Conservation (phyloP, 1,140 invertebrate species). For the Caenorhabditis latens region DNA sequence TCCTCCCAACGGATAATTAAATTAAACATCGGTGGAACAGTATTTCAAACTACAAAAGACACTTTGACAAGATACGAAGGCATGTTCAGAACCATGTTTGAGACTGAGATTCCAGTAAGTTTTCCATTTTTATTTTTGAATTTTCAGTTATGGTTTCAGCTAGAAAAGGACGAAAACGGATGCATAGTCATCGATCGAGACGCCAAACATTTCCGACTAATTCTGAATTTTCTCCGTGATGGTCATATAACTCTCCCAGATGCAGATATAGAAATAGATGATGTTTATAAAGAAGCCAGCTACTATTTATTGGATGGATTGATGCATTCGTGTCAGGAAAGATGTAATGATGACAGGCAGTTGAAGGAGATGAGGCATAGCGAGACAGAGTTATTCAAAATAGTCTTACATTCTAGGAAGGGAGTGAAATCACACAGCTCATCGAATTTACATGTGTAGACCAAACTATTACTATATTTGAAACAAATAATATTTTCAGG, state of each 20-base stretch:
- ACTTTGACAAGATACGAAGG: neutral
- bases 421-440: neutral
- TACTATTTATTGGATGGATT: slow-evolving; percentile 8
- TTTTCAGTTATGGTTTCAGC: too few species aligned
- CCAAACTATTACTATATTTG: too few species aligned
- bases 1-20: too few species aligned
- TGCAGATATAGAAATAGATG: neutral
- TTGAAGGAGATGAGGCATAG: neutral
- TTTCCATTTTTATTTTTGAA: too few species aligned
- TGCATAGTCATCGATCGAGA: neutral
- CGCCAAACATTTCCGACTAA: neutral
- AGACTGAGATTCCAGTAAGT: too few species aligned
- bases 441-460: too few species aligned
- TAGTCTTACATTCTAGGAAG: neutral
- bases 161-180: neutral
- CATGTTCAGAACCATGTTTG: neutral
- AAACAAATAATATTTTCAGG: neutral
- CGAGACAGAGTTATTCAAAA: neutral
- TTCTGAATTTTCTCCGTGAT: neutral
- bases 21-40: too few species aligned
- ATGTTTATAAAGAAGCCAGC: neutral
- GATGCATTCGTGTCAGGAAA: neutral
- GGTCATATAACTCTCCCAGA: neutral
- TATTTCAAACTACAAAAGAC: neutral
- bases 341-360: neutral